Percentiles rank a stretch among this genome's conserved stretches.
phyloP scores from a whole-genome alignment of 2,113 vertebrate genomes.

The Chiloscyllium plagiosum region DNA sequence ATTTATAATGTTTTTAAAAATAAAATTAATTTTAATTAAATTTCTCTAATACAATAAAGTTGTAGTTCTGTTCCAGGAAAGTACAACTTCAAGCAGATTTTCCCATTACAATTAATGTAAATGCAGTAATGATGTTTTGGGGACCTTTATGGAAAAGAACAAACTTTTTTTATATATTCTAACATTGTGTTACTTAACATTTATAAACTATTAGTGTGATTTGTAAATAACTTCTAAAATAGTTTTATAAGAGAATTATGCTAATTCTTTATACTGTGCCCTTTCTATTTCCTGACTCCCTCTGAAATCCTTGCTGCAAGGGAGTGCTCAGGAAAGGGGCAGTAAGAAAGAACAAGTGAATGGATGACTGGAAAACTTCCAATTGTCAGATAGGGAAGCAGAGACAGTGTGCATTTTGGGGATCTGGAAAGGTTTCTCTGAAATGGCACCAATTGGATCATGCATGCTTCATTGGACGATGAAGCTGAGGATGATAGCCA shows the following conservation, averaged over 20 bases:
- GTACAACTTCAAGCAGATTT: neutral
- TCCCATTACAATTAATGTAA: neutral
- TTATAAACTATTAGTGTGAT: neutral
- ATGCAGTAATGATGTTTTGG: neutral
- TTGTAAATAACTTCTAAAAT: neutral
- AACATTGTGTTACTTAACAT: neutral
- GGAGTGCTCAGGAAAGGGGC: neutral
- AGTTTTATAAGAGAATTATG: neutral
- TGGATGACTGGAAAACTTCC: no score
- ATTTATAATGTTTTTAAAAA: neutral
- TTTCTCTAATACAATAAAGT: neutral
- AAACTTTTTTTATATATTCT: neutral
- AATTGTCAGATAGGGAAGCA: no score
- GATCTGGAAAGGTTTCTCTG: no score
- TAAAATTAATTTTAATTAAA: neutral
- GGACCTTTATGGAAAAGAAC: neutral
- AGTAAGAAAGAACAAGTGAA: neutral
- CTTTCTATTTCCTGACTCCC: no score
- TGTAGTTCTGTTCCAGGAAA: neutral
- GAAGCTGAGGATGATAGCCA: no score
- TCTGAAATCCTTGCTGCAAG: neutral
- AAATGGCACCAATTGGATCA: no score
- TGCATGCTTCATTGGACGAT: no score
- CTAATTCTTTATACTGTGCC: no score
- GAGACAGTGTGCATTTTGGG: no score